Base-by-base conservation (phyloP, 92 coral and sea anemone species). In the Plumapathes pennacea region DNA sequence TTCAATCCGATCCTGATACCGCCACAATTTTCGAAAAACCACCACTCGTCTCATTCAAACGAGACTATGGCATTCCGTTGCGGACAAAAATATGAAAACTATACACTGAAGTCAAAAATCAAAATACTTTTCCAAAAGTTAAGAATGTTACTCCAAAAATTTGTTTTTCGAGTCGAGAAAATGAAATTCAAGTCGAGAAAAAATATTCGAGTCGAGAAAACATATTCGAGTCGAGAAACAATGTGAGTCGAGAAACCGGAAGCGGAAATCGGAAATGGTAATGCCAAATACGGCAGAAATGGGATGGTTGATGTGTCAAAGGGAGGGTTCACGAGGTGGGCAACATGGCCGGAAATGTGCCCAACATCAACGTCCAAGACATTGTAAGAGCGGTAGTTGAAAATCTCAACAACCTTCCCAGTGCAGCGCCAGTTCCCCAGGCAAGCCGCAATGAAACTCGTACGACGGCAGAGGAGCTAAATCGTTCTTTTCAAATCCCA, bases 51-150 rank as follows among this genome's bases (percentile, higher is more conserved):
- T n/a, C n/a, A n/a, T n/a, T n/a, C n/a, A n/a, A n/a, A n/a, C n/a
- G n/a, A n/a, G n/a, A n/a, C n/a, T 54, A 54, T 32, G 61, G 61
- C 62, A 33, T 37, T 55, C 62, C 62, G 62, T 55, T 55, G 62
- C 34, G 62, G 62, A 55, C 62, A 57, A 57, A 57, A 57, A 24
- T 38, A 57, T 38, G 41, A 24, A 34, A 25, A 57, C 41, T 46
- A 37, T 57, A 57, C 32, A 54, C 20, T 20, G 42, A 32, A 20
- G 60, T 30, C 22, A 41, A 52, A 52, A 52, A 52, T 9, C 58
- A 29, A 31, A 52, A 52, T 29, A 52, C 40, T 25, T 54, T 32
- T 32, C 42, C 38, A 41, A 32, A 54, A 32, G n/a, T n/a, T n/a
- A n/a, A n/a, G n/a, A n/a, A n/a, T n/a, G n/a, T n/a, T n/a, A n/a